These are phyloP conservation scores for Conus betulinus DNA, from an alignment of 1,140 invertebrate species.

Conservation along the genomic window DNA sequence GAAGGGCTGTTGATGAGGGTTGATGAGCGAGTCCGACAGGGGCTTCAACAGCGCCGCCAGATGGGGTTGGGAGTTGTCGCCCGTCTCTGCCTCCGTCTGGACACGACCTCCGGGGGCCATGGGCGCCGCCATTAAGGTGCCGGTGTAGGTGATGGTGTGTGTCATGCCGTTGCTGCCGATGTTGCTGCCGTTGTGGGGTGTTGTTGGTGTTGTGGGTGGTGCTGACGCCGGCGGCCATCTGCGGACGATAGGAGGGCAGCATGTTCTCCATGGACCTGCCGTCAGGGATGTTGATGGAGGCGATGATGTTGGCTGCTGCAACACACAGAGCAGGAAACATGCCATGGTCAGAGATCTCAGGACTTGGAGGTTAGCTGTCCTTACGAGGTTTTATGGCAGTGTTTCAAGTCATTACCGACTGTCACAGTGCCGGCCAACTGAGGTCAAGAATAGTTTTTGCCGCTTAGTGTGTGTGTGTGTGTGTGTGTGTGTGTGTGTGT, in stretches of 20 bases:
- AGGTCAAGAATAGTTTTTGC: too few species aligned
- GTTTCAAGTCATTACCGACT: too few species aligned
- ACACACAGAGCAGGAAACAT: constrained; percentile 41
- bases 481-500: too few species aligned
- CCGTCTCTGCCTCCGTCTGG: constrained; percentile 45
- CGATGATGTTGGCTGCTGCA: constrained; percentile 64
- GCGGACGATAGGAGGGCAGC: constrained; percentile 46
- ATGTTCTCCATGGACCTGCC: constrained; percentile 54
- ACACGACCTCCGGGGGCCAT: constrained; percentile 51
- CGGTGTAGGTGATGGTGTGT: constrained; percentile 74
- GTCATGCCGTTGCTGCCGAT: constrained; percentile 45
- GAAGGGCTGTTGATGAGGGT: constrained; percentile 55
- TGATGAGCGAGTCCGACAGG: constrained; percentile 63
- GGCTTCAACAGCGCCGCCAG: constrained; percentile 61
- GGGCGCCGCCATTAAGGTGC: constrained; percentile 71
- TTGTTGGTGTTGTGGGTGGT: constrained; percentile 42
- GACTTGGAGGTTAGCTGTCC: too few species aligned
- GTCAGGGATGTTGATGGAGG: constrained; percentile 69
- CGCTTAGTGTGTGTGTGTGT: too few species aligned
- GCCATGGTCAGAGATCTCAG: too few species aligned
- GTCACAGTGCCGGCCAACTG: not conserved
- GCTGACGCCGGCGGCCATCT: not conserved
- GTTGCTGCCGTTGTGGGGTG: not conserved
- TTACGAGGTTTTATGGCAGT: too few species aligned
- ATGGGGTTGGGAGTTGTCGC: constrained; percentile 54